A percentile compares a stretch with the other conserved stretches of the same genome.
These are phyloP conservation scores for Tadarida brasiliensis DNA, from an alignment of 2,797 vertebrate genomes.

Conservation along the genomic window DNA sequence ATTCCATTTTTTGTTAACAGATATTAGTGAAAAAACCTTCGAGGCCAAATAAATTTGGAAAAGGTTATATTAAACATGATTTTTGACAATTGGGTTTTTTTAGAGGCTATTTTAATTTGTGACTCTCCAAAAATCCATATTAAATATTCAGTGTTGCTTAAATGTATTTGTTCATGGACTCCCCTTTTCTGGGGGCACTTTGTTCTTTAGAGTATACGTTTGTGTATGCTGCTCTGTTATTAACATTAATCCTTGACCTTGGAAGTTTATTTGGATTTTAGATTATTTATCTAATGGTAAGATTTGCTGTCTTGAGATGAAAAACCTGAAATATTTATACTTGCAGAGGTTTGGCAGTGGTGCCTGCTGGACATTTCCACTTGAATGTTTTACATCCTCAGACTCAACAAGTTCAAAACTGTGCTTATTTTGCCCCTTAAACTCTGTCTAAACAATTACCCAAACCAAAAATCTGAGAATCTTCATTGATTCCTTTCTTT, in stretches of 20 bases:
- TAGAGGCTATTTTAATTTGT: constrained; percentile 45
- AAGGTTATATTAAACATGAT: neutral
- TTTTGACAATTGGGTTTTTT: constrained; percentile 21
- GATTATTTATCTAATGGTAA: constrained; percentile 54
- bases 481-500: constrained; percentile 16
- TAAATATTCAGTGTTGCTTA: neutral
- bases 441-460: neutral
- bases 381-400: neutral
- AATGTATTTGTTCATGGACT: neutral
- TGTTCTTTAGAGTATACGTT: neutral
- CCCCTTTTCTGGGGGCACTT: constrained; percentile 21
- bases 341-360: constrained; percentile 3
- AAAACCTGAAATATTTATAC: neutral
- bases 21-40: neutral
- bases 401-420: neutral
- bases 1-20: constrained; percentile 5
- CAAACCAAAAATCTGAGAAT: neutral
- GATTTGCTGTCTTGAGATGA: constrained; percentile 32
- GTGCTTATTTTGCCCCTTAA: constrained; percentile 18
- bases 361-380: neutral
- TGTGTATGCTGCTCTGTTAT: neutral
- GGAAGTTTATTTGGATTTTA: constrained; percentile 50
- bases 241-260: constrained; percentile 21
- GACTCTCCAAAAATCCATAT: neutral
- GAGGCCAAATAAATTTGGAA: constrained; percentile 7